A percentile compares a stretch with the other conserved stretches of the same genome.
These are phyloP conservation scores for Holacanthella duospinosa DNA, from an alignment of 2,888 invertebrate genomes.

Conservation along the genomic window DNA sequence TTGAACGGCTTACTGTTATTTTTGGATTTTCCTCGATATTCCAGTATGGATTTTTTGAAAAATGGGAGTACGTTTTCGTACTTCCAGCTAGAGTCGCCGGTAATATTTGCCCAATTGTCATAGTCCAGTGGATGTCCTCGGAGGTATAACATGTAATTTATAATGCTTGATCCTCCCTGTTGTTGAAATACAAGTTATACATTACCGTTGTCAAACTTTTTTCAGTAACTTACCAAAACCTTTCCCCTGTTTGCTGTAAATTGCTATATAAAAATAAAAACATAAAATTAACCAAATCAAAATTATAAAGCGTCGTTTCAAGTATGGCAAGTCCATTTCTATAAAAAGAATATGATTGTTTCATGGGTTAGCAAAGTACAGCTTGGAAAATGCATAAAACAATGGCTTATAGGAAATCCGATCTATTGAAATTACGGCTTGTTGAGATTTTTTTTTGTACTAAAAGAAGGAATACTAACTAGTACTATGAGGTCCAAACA, in stretches of 20 bases:
- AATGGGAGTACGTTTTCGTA: slow-evolving; percentile 4
- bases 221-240: slow-evolving; percentile 7
- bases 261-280: not conserved
- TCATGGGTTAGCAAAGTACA: too few species aligned
- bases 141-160: slow-evolving; percentile 3
- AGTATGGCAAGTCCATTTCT: too few species aligned
- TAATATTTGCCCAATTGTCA: slow-evolving; percentile 17
- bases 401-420: too few species aligned
- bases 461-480: too few species aligned
- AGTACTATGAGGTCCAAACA: too few species aligned
- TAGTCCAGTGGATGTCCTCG: slow-evolving; percentile 1
- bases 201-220: not conserved
- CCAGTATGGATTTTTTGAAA: not conserved
- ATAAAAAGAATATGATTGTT: too few species aligned
- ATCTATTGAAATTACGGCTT: too few species aligned
- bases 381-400: too few species aligned
- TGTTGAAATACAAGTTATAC: not conserved
- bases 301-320: too few species aligned
- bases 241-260: not conserved
- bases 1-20: not conserved
- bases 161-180: not conserved
- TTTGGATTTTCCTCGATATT: not conserved
- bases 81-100: slow-evolving; percentile 15
- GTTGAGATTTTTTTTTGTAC: too few species aligned
- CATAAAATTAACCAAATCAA: not conserved